Conservation (phyloP, 1,140 invertebrate genomes). For the Drosophila sechellia region DNA sequence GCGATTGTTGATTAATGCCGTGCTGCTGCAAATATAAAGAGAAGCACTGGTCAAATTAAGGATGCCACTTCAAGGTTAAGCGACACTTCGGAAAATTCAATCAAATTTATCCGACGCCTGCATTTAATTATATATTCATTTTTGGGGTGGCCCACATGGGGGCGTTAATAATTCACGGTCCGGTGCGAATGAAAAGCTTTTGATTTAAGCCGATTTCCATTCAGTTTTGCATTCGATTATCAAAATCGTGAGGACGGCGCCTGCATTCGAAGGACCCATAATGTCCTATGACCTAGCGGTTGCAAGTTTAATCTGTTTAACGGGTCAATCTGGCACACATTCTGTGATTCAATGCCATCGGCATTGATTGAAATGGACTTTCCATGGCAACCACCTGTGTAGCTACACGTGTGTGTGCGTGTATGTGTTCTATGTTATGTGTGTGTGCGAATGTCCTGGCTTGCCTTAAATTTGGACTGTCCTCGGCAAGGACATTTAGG, state of each 20-base stretch:
- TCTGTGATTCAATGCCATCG: conserved; percentile 40
- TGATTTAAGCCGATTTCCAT: conserved; percentile 42
- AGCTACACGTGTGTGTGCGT: not conserved
- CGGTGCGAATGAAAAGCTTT: conserved; percentile 5
- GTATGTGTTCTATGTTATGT: no score
- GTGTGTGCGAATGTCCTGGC: conserved; percentile 17
- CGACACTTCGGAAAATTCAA: conserved; percentile 9
- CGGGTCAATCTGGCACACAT: conserved; percentile 11
- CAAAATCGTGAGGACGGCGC: conserved; percentile 11
- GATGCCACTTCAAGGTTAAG: conserved; percentile 26
- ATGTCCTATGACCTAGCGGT: conserved; percentile 1
- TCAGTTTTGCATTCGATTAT: conserved; percentile 41
- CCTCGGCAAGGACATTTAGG: conserved; percentile 35
- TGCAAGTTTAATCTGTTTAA: conserved; percentile 46
- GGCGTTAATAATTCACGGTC: conserved; percentile 29
- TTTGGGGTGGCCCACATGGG: conserved; percentile 14
- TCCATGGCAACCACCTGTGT: conserved; percentile 21
- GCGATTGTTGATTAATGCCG: conserved; percentile 83
- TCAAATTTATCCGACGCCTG: conserved; percentile 21
- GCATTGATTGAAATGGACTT: conserved; percentile 59
- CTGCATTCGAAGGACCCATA: conserved; percentile 14
- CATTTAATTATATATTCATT: conserved; percentile 36
- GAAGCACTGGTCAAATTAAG: conserved; percentile 11
- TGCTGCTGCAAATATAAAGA: conserved; percentile 67
- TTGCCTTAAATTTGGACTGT: conserved; percentile 22